Evolutionary conservation across 30 jellyfish, hydroid and myxozoan species (phyloP), one percentile per base, ranked within the genome.

Genomic region (Turritopsis dohrnii): DNA sequence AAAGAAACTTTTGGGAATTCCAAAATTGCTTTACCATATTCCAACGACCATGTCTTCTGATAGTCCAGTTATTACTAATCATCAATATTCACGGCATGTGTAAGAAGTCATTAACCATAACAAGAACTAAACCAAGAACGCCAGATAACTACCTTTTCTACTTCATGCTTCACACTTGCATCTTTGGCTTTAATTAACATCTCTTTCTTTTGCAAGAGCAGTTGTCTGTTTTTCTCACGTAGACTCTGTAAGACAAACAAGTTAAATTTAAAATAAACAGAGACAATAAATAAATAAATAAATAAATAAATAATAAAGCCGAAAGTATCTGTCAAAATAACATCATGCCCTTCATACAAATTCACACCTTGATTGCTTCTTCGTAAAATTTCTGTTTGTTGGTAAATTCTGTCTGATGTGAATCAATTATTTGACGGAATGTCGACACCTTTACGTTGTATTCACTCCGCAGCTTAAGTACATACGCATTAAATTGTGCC

Each of bases 401-500:
- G 65, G 82, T 85, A 52, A 52, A 82, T 74, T 94, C 99, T 1
- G 90, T 73, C 65, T 94, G 96, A 72, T 94, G 96, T 7, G 83
- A 80, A 79, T 94, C 99, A 21, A 94, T 71, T 29, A 87, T 84
- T 28, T 75, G 92, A 77, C 86, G 86, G 84, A 94, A 94, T 8
- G 95, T 87, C 22, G 89, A 84, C 21, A 94, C 96, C 69, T 94
- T 94, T n/a, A 80, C 87, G 28, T 66, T 71, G 65, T 94, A 94
- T 72, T 94, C 99, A 84, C 80, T 74, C 41, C 99, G 84, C 84
- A 94, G 92, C 52, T 89, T 86, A 26, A 85, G 53, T 1, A 94
- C 97, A 72, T 94, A 94, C n/a, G 85, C 95, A 80, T 94, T 94
- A 73, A 94, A 94, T 83, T 94, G 99, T 29, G 93, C 99, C 99